Conservation (phyloP, 2,888 invertebrate species). For the Taphrorychus bicolor region DNA sequence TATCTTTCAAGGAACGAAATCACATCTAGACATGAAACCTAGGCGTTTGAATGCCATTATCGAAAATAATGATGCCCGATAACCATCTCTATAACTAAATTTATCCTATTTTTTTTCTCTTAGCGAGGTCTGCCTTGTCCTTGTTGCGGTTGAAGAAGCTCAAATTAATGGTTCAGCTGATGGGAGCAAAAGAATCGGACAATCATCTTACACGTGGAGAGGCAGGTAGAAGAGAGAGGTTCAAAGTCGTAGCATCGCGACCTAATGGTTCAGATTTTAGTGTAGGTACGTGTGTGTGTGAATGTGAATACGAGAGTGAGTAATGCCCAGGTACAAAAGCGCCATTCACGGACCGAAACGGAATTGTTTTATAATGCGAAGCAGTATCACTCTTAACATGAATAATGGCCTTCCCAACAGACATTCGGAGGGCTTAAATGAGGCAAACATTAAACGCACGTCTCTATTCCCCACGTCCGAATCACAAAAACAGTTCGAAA, state of each 20-base stretch:
- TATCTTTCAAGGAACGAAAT: slow-evolving; percentile 33
- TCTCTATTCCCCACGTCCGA: slow-evolving; percentile 9
- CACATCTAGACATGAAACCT: slow-evolving; percentile 35
- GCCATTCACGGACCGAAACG: neutral
- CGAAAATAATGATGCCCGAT: slow-evolving; percentile 38
- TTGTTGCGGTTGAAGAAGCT: slow-evolving; percentile 16
- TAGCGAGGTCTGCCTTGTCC: slow-evolving; percentile 26
- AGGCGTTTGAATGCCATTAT: slow-evolving; percentile 39
- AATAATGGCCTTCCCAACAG: slow-evolving; percentile 5
- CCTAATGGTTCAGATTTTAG: too few species aligned
- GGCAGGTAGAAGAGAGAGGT: slow-evolving; percentile 21
- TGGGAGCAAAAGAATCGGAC: slow-evolving; percentile 34
- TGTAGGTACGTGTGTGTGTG: neutral
- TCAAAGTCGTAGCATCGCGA: slow-evolving; percentile 1
- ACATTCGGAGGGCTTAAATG: slow-evolving; percentile 1
- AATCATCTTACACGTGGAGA: slow-evolving; percentile 31
- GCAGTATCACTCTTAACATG: slow-evolving; percentile 3
- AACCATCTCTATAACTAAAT: slow-evolving; percentile 39
- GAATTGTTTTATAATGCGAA: neutral
- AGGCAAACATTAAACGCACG: slow-evolving; percentile 8
- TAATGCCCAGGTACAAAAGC: neutral
- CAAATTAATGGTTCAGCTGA: slow-evolving; percentile 25
- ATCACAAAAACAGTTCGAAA: slow-evolving; percentile 6
- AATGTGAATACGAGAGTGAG: too few species aligned
- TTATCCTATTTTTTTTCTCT: slow-evolving; percentile 30